phyloP scores from a whole-genome alignment of 2,888 invertebrate genomes.

The Parthenolecanium corni region DNA sequence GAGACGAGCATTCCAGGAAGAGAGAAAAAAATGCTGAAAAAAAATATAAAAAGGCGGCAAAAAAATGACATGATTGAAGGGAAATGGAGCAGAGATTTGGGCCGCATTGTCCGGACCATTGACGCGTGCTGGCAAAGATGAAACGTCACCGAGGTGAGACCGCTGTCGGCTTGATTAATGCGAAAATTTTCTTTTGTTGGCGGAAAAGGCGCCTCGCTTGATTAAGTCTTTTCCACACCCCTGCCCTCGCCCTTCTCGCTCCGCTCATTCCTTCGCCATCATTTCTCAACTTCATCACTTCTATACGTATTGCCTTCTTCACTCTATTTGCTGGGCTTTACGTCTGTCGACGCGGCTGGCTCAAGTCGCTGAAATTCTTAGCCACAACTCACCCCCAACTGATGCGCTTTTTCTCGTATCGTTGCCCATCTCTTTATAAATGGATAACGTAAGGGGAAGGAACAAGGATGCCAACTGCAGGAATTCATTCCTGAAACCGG shows the following conservation, averaged over 20 bases:
- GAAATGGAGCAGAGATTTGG: slow-evolving; percentile 9
- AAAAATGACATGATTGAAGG: slow-evolving; percentile 2
- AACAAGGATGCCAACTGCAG: too few species aligned
- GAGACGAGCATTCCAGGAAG: background rate
- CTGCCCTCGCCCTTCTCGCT: background rate
- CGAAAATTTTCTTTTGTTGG: slow-evolving; percentile 27
- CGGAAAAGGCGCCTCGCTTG: slow-evolving; percentile 23
- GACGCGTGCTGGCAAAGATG: slow-evolving; percentile 25
- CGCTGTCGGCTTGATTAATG: slow-evolving; percentile 27
- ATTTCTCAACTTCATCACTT: slow-evolving; percentile 25
- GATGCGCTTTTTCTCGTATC: too few species aligned
- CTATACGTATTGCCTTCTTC: too few species aligned
- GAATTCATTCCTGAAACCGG: too few species aligned
- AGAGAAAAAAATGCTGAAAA: background rate
- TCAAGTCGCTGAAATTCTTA: too few species aligned
- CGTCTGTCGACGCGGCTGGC: too few species aligned
- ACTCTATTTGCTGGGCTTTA: too few species aligned
- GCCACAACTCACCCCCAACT: too few species aligned
- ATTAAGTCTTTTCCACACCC: slow-evolving; percentile 15
- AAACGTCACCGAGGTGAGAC: slow-evolving; percentile 25
- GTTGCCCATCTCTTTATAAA: too few species aligned
- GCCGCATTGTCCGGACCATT: slow-evolving; percentile 25
- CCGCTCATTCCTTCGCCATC: background rate
- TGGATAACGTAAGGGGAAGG: too few species aligned
- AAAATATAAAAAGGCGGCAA: background rate